Base-by-base conservation (phyloP, 2,888 invertebrate genomes). In the Zygaena filipendulae region DNA sequence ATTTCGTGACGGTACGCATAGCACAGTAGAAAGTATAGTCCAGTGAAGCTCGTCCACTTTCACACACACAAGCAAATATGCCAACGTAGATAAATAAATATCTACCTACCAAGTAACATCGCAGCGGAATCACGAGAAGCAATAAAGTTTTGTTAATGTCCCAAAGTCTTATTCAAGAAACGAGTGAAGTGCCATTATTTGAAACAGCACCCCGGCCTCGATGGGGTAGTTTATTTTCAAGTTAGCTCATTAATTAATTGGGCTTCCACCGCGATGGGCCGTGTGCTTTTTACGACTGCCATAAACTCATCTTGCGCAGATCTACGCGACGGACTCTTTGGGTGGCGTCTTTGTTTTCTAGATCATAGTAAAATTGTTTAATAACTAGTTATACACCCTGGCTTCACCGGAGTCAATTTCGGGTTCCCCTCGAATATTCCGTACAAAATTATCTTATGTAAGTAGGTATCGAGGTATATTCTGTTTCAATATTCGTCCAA, bases 191-290 rank as follows among this genome's bases (percentile, higher is more conserved):
- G 49, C 47, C 49, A 50, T 54, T 55, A 54, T 48, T 51, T 43
- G 45, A 48, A 55, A 56, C 59, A 66, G 60, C 61, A 63, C 47
- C 38, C 40, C 40, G 43, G 51, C 55, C 58, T 47, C 58, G 42
- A 54, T 52, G 55, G 59, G 45, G 60, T 59, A 64, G 68, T 68
- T 68, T 56, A 61, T 66, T 67, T 63, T 58, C 47, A 56, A 69
- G 59, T 62, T 59, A 55, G 59, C 59, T 69, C 67, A 66, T 72
- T 72, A 69, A 69, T 71, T 70, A 70, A 74, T 72, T 64, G 68
- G 53, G 55, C 61, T 54, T 55, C 58, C 56, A 52, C 59, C 47
- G 42, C 51, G 55, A 56, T 47, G 59, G 56, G 52, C 61, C 58
- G 58, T 49, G 57, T 66, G 70, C 58, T 66, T 66, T 71, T 71